These are phyloP conservation scores for Sinhomidia bicolor DNA, from an alignment of 2,888 invertebrate genomes.

Conservation along the genomic window DNA sequence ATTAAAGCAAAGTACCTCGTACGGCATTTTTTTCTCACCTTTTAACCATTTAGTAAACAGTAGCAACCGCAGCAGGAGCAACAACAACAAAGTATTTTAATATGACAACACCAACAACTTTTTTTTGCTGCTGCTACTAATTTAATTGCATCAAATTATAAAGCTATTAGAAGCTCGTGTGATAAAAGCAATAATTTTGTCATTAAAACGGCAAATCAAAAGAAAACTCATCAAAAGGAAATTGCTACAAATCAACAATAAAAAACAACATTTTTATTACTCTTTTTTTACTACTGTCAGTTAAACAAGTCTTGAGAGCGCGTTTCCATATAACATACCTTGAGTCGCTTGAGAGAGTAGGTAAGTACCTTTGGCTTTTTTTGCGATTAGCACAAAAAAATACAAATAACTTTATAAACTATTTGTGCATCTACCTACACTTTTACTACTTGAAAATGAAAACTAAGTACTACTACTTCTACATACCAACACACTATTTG, in stretches of 20 bases:
- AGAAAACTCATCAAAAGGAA: not conserved
- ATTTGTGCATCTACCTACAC: too few species aligned
- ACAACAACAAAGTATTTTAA: not conserved
- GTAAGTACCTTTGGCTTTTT: not conserved
- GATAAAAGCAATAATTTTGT: constrained; percentile 43
- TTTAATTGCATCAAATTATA: constrained; percentile 34
- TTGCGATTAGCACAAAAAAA: not conserved
- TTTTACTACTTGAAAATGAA: too few species aligned
- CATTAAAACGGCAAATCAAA: not conserved
- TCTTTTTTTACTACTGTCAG: not conserved
- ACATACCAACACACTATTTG: not conserved
- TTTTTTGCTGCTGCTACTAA: not conserved
- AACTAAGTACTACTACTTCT: too few species aligned
- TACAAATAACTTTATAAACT: not conserved
- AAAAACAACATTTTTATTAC: not conserved
- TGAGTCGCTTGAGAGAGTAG: too few species aligned
- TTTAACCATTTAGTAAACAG: not conserved
- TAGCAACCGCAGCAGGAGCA: not conserved
- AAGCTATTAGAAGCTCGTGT: constrained; percentile 49
- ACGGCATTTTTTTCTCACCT: constrained; percentile 1
- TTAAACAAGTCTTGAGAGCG: not conserved
- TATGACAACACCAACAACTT: not conserved
- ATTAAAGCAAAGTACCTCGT: not conserved
- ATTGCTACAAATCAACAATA: constrained; percentile 4
- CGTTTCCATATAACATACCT: too few species aligned